Evolutionary conservation across 2,888 invertebrate genomes (phyloP), one percentile per base, ranked within the genome.

Genomic region (Acanthosoma haemorrhoidale): DNA sequence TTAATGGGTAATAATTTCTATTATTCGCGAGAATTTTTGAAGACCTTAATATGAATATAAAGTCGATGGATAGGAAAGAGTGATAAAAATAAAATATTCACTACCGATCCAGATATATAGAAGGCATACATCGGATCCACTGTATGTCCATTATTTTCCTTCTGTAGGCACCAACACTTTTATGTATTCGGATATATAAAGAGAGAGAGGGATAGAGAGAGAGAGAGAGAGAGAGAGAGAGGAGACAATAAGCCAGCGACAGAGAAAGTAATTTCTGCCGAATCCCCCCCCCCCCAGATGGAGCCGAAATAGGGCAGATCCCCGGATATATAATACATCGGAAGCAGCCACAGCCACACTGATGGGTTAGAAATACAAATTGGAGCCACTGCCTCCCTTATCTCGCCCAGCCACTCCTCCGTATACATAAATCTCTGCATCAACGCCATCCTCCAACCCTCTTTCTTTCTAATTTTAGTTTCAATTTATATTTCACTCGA

Each of bases 361-460:
- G 41, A 41, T 38, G 59, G 59, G 59, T 16, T 31, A 16, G 64
- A 64, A 64, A 64, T 64, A 64, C 64, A 64, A 64, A 64, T 64
- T 64, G 64, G 38, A 64, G 39, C 13, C 39, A 39, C 25, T 41
- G 38, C 21, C 29, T 1, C 64, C 15, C 29, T 38, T 64, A 64
- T 64, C 64, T 41, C 25, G 34, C 36, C 9, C 59, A 59, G 29
- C 61, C 61, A 36, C 51, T 51, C 51, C 51, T 51, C 51, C 29
- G 29, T 51, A 51, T 51, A 51, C 51, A 51, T 51, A 51, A 51
- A 51, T 51, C 51, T 51, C 51, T n/a, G n/a, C n/a, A n/a, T n/a
- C n/a, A n/a, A n/a, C 51, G 51, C 51, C 29, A 51, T 51, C 51
- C 25, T 51, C 21, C 51, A 51, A 51, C 51, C 51, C n/a, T 25